Evolutionary conservation across 2,113 vertebrate genomes (phyloP), one percentile per base, ranked within the genome.

Genomic region (Cyprinodon brontotheroides): DNA sequence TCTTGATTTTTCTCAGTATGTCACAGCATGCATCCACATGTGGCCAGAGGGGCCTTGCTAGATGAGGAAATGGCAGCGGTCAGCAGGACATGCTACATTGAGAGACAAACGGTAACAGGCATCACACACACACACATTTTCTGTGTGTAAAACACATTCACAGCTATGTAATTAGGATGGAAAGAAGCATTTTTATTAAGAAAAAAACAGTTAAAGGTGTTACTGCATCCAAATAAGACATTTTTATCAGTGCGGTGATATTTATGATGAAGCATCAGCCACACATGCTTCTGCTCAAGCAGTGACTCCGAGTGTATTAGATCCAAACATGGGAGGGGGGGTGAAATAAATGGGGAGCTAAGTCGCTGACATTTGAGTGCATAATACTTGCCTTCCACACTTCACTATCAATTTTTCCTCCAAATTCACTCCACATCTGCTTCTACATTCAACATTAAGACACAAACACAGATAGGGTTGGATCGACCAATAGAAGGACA

Each of bases 321-420:
- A 81, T 45, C 62, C 68, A 83, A 74, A 86, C 70, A 70, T 86
- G 20, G 67, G 72, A 61, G 66, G 15, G 45, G 68, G 84, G 75
- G n/a, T 62, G 75, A 78, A 53, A 80, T 29, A 29, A 78, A 73
- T 61, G 66, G 57, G 63, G 71, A 73, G 59, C 77, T 74, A 73
- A 85, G 61, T 71, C 72, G 22, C n/a, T 70, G 79, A 63, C 72
- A 40, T 13, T 29, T 4, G 47, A 81, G 72, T 65, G 73, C 82
- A 75, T 93, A 92, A 97, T 99, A 99, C 97, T 98, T 96, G 97
- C 98, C 97, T 99, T 99, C 98, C 98, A 99, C 96, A 99, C 95
- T 95, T 99, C 97, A 97, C 97, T 98, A 98, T 99, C 98, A 97
- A 99, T 99, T 95, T 98, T 99, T 95, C 97, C 97, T 94, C 97